Conservation (phyloP, 2,888 invertebrate genomes). For the Plebejus anna region DNA sequence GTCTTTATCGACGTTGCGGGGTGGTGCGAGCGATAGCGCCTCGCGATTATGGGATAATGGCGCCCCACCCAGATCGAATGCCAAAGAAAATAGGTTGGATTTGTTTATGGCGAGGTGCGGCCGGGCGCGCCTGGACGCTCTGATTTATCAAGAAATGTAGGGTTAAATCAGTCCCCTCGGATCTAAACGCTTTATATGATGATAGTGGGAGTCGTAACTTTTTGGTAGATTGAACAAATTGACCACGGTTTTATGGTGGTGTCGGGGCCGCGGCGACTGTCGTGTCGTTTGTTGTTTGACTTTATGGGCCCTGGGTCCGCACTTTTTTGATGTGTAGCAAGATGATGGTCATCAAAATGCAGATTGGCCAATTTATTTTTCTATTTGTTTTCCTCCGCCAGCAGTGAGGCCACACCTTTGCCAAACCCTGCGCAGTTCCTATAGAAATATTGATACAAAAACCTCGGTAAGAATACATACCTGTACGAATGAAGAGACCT, state of each 20-base stretch:
- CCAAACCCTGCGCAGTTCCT: neutral
- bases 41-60: slow-evolving; percentile 56
- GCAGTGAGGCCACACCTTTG: neutral
- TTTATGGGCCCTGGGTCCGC: slow-evolving; percentile 19
- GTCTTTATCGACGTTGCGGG: slow-evolving; percentile 61
- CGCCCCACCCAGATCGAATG: slow-evolving; percentile 65
- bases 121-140: slow-evolving; percentile 54
- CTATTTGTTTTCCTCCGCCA: neutral
- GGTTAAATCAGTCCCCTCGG: slow-evolving; percentile 27
- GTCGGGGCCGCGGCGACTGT: slow-evolving; percentile 20
- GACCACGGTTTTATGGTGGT: slow-evolving; percentile 23
- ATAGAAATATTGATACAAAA: neutral
- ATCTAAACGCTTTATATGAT: slow-evolving; percentile 35
- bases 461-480: neutral
- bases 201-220: slow-evolving; percentile 24
- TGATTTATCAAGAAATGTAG: slow-evolving; percentile 56
- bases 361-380: slow-evolving; percentile 8
- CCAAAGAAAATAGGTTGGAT: slow-evolving; percentile 58
- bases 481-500: neutral
- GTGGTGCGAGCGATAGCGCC: slow-evolving; percentile 46
- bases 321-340: slow-evolving; percentile 10
- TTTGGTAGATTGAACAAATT: slow-evolving; percentile 28
- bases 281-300: slow-evolving; percentile 23
- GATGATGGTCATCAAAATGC: neutral
- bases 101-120: slow-evolving; percentile 64